Conservation (phyloP, 2,113 vertebrate species). For the Cyprinodon brontotheroides region DNA sequence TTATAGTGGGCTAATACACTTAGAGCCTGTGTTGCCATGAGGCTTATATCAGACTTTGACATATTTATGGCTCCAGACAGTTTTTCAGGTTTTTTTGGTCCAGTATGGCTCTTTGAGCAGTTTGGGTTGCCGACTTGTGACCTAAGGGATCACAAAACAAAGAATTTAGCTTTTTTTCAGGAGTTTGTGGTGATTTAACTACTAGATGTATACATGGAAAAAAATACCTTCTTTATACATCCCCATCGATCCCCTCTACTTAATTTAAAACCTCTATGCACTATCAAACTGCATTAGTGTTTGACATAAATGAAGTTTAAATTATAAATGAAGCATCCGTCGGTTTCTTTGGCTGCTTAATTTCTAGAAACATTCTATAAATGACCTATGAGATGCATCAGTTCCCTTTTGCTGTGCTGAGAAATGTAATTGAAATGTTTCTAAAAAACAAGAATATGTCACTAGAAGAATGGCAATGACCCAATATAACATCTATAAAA, state of each 20-base stretch:
- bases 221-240: not conserved
- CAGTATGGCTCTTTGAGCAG: too few relatives aligned
- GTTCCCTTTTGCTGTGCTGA: conserved; percentile 36
- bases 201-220: conserved; percentile 2
- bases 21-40: too few relatives aligned
- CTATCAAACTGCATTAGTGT: conserved; percentile 30
- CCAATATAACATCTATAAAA: too few relatives aligned
- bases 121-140: too few relatives aligned
- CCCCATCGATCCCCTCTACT: not conserved
- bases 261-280: not conserved
- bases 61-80: too few relatives aligned
- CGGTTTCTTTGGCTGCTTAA: conserved; percentile 67
- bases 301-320: conserved; percentile 33
- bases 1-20: too few relatives aligned
- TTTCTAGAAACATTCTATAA: conserved; percentile 59
- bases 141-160: too few relatives aligned
- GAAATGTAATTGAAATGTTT: conserved; percentile 10
- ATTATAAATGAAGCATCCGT: conserved; percentile 33
- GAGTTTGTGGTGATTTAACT: too few relatives aligned
- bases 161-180: too few relatives aligned
- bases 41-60: too few relatives aligned
- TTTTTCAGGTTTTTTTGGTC: too few relatives aligned
- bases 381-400: conserved; percentile 52
- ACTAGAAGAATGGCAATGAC: too few relatives aligned
- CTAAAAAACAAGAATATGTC: conserved; percentile 1